Base-by-base conservation (phyloP, 1,140 invertebrate species). In the Halotydeus destructor region DNA sequence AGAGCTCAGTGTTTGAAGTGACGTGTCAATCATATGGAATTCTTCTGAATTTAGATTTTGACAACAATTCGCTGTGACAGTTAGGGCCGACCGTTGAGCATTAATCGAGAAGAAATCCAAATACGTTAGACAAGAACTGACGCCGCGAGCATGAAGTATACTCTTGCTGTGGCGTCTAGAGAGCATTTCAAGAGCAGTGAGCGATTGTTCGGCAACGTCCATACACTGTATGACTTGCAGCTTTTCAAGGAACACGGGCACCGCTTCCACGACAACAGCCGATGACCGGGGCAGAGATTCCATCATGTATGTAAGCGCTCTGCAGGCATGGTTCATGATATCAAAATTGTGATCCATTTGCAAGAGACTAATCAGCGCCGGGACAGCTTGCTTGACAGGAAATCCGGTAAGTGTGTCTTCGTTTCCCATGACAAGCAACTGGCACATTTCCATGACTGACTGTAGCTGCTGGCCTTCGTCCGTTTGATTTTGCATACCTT, bases 251-350 rank as follows among this genome's bases (percentile, higher is more conserved):
- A 93, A 89, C 5, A 85, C 82, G 3, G 93, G 91, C 23, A 98
- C 81, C 16, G 89, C 89, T 51, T 98, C 85, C 2, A 93, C 83
- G 8, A 98, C 86, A 14, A 94, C 81, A 14, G 83, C 78, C 22
- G 88, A 89, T 11, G 89, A 93, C 27, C 93, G 72, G 0, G 93
- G 93, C 38, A 98, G 55, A 3, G 91, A 88, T 62, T 99, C 93
- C 75, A 98, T 83, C 89, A 99, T 96, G 58, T 98, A 97, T 1
- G 91, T 96, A 9, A 98, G 67, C 5, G 91, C 91, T 34, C 93
- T 76, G 61, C 89, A 96, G 0, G 91, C 89, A 60, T 97, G 86
- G 56, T 96, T 93, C 91, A 98, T 98, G 69, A 98, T 93, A 60
- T 97, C 93, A 67, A 97, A 98, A 66, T 98, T 98, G 58, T 96